phyloP scores from a whole-genome alignment of 1,140 invertebrate species.

The Portunus trituberculatus region DNA sequence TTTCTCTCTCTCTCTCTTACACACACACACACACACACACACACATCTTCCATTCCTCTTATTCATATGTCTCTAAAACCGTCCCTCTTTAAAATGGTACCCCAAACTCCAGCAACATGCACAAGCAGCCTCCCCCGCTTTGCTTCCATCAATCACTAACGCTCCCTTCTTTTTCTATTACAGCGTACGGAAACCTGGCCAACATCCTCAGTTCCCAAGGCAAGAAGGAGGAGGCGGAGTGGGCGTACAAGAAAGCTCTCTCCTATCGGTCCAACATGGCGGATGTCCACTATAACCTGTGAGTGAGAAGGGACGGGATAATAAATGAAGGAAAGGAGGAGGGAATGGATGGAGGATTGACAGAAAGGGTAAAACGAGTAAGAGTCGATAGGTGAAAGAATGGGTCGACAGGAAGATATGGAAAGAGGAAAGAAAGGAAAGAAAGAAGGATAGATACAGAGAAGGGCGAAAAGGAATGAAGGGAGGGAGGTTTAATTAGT shows the following conservation, averaged over 20 bases:
- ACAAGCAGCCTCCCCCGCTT: neutral
- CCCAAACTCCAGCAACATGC: too few relatives aligned
- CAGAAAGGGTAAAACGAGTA: neutral
- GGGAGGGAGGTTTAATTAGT: too few relatives aligned
- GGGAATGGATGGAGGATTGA: too few relatives aligned
- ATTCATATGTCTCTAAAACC: neutral
- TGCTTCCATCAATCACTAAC: neutral
- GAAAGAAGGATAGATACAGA: too few relatives aligned
- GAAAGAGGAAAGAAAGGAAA: too few relatives aligned
- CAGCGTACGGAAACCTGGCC: constrained; percentile 94
- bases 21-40: too few relatives aligned
- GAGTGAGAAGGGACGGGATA: constrained; percentile 82
- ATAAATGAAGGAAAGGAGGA: too few relatives aligned
- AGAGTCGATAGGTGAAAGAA: neutral
- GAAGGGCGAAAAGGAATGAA: too few relatives aligned
- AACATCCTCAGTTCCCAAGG: constrained; percentile 94
- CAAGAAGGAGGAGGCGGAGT: constrained; percentile 91
- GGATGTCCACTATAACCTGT: constrained; percentile 98
- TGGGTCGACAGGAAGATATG: too few relatives aligned
- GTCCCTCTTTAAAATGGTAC: too few relatives aligned
- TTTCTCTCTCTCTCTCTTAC: neutral
- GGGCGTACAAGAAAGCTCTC: constrained; percentile 92
- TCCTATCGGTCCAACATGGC: constrained; percentile 96
- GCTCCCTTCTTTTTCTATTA: neutral
- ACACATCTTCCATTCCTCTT: neutral